Evolutionary conservation across 2,888 invertebrate species (phyloP), one percentile per base, ranked within the genome.

Genomic region (Macrosoma leucophasiata): DNA sequence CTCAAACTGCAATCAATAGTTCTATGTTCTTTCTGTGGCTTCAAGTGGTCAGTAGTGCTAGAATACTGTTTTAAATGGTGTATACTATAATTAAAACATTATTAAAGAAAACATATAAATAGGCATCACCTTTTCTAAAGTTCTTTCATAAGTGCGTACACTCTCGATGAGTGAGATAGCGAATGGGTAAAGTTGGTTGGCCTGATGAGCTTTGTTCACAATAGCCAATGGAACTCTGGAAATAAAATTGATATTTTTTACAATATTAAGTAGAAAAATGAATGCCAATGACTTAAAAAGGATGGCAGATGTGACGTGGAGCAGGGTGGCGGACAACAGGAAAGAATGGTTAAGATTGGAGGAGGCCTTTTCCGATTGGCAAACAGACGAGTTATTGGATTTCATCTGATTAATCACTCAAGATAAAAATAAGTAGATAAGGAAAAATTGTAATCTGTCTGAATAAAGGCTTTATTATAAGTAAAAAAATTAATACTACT

Each of bases 151-250:
- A 0, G 98, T 97, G 47, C 96, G 89, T 18, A 98, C 95, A 70
- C 97, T 97, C 81, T 98, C 98, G 56, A 98, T 97, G 45, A 99
- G 87, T 1, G 98, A 98, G 58, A 99, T 98, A 10, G 98, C 99
- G 84, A 96, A 98, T 0, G 99, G 99, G 72, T 99, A 99, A 8
- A 98, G 90, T 68, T 97, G 97, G 74, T 98, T 98, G 1, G 98
- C 98, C 71, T 97, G 97, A 77, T 99, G 98, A 3, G 99, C 98
- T 72, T 98, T 98, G 82, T 99, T 99, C 15, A 99, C 97, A 48
- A 99, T 98, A 0, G 97, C 95, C 57, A 99, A 77, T 1, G 98
- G 99, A 18, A 99, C 97, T 50, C 99, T 91, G 74, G n/a, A 25
- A 52, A 47, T 29, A 36, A 29, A 17, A 12, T 33, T n/a, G 28